These are phyloP conservation scores for Kobus ellipsiprymnus DNA, from an alignment of 2,113 vertebrate species.

Conservation along the genomic window DNA sequence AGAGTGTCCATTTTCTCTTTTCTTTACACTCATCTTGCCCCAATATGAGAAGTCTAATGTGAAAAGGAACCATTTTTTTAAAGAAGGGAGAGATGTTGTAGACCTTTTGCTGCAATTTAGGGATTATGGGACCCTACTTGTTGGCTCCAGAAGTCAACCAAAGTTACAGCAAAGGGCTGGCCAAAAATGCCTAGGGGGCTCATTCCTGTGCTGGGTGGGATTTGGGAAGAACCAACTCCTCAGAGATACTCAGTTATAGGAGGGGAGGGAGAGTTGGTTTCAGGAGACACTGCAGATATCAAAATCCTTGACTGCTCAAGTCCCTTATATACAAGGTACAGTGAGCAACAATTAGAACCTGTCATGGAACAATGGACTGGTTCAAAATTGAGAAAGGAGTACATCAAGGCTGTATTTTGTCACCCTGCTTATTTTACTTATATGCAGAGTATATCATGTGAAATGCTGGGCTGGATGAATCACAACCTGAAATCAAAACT, in stretches of 20 bases:
- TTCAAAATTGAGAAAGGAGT: background rate
- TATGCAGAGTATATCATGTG: background rate
- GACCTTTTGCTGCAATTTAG: background rate
- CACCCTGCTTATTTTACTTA: background rate
- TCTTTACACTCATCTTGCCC: background rate
- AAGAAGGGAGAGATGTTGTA: background rate
- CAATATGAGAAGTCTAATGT: background rate
- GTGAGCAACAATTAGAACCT: background rate
- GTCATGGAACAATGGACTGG: background rate
- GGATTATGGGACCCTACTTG: background rate
- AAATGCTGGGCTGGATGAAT: background rate
- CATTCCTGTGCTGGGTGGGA: background rate
- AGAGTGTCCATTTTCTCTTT: background rate
- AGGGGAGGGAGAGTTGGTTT: background rate
- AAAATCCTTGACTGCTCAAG: background rate
- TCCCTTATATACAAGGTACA: background rate
- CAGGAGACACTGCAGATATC: background rate
- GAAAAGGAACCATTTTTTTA: background rate
- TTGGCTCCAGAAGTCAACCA: background rate
- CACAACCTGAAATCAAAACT: background rate
- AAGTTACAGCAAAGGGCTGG: background rate
- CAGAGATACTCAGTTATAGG: background rate
- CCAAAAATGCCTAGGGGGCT: background rate
- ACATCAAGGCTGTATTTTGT: background rate
- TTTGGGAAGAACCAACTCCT: background rate